Base-by-base conservation (phyloP, 2,797 vertebrate genomes). In the Melanitta fusca region DNA sequence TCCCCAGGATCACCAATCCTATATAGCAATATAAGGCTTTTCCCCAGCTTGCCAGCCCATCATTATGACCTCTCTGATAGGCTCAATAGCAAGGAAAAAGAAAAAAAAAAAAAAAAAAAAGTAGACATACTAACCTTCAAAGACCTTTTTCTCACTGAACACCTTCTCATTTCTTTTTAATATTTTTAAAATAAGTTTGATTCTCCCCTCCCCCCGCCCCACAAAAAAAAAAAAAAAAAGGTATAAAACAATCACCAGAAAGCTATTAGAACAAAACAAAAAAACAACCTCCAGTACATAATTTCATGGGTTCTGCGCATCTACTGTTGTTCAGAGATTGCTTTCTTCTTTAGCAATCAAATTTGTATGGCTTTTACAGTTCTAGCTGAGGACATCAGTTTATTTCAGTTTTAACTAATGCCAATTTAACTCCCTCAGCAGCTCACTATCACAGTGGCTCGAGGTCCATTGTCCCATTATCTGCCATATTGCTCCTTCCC, bases 341-440 rank as follows among this genome's bases (percentile, higher is more conserved):
- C 49, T 51, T 49, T 49, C 47, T 49, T 49, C 22, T 49, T 49
- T 49, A 51, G 54, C 58, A 82, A 95, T 91, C 84, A 75, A 81
- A 60, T 86, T 86, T 66, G n/a, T 60, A 71, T 38, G 51, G 86
- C 49, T 95, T 94, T 89, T 62, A 65, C 34, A 25, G 78, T 91
- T 88, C 80, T 80, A 83, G 60, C 39, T 30, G 66, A 81, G 62
- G 36, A 70, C 39, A 92, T 79, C n/a, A 84, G 87, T 65, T 96
- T 84, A 89, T 95, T 94, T 89, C 4, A 6, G 10, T 93, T 96
- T 95, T 83, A 96, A 74, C 81, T 62, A 74, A 88, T 30, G 78
- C 5, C 12, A 96, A 85, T 32, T 91, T 57, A 96, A 92, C 71
- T 94, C 68, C 34, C 82, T 88, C 66, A 54, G 70, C 58, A 92